These are phyloP conservation scores for Pogonomyrmex californicus DNA, from an alignment of 1,140 invertebrate genomes.

Conservation along the genomic window DNA sequence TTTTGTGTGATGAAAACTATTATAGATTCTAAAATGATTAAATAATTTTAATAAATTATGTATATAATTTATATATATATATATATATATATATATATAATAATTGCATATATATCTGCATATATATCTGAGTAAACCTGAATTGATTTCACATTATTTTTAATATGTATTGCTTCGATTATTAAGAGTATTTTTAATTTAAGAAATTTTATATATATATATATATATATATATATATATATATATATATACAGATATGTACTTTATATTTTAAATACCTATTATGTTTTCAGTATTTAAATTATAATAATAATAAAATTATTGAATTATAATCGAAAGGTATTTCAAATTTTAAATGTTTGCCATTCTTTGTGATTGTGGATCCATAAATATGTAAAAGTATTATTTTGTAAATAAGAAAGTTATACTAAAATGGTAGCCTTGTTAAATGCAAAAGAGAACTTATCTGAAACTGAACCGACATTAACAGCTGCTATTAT, in stretches of 20 bases:
- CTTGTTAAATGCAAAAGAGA: slow-evolving; percentile 88
- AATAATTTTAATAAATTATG: not conserved
- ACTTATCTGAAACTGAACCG: slow-evolving; percentile 89
- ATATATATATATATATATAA: not conserved
- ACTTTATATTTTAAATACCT: not conserved
- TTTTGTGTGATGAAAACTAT: not conserved
- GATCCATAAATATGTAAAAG: slow-evolving; percentile 90
- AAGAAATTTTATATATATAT: too few relatives aligned
- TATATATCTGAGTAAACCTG: too few relatives aligned
- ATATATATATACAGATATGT: not conserved
- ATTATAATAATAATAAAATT: slow-evolving; percentile 3
- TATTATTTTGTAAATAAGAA: slow-evolving; percentile 88
- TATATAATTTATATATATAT: not conserved
- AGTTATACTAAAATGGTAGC: slow-evolving; percentile 89
- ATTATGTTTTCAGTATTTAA: not conserved
- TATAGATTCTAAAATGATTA: not conserved
- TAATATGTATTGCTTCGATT: too few relatives aligned
- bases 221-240: not conserved
- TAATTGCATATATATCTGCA: too few relatives aligned
- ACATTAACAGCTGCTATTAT: slow-evolving; percentile 88
- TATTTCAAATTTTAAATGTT: slow-evolving; percentile 91
- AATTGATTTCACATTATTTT: too few relatives aligned
- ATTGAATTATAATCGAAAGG: slow-evolving; percentile 56
- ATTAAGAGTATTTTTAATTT: too few relatives aligned
- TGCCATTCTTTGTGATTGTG: slow-evolving; percentile 92